These are phyloP conservation scores for Enteromius mattozi DNA, from an alignment of 2,797 vertebrate genomes.

Conservation along the genomic window DNA sequence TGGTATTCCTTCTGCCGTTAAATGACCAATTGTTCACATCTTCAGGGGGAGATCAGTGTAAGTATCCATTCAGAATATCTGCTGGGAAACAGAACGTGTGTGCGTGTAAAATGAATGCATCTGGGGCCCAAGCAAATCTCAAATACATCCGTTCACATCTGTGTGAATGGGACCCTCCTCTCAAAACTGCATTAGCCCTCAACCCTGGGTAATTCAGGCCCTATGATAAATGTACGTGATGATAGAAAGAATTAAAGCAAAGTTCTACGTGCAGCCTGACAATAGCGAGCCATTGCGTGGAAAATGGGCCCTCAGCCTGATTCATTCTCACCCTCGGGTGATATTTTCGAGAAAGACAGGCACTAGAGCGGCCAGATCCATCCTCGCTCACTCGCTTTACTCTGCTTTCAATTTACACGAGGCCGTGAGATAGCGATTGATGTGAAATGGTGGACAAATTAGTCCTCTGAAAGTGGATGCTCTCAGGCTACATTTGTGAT, in stretches of 20 bases:
- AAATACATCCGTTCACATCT: constrained; percentile 35
- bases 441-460: constrained; percentile 51
- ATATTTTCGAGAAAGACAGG: constrained; percentile 26
- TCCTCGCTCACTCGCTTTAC: constrained; percentile 37
- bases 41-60: constrained; percentile 23
- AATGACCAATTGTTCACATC: constrained; percentile 41
- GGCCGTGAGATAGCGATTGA: constrained; percentile 37
- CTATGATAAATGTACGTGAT: constrained; percentile 43
- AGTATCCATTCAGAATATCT: constrained; percentile 18
- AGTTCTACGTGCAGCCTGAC: constrained; percentile 44
- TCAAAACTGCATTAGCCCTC: constrained; percentile 42
- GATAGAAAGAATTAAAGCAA: constrained; percentile 45
- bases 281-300: constrained; percentile 38
- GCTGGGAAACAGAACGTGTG: not conserved
- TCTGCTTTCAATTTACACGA: constrained; percentile 43
- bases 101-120: not conserved
- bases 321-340: constrained; percentile 19
- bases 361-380: constrained; percentile 38
- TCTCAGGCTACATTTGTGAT: constrained; percentile 50
- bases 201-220: constrained; percentile 19
- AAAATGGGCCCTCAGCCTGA: constrained; percentile 39
- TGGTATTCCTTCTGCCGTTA: constrained; percentile 12
- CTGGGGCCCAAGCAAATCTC: constrained; percentile 13
- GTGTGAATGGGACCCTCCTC: constrained; percentile 9
- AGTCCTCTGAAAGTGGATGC: constrained; percentile 36